These are phyloP conservation scores for Phalera bucephala DNA, from an alignment of 2,888 invertebrate genomes.

Conservation along the genomic window DNA sequence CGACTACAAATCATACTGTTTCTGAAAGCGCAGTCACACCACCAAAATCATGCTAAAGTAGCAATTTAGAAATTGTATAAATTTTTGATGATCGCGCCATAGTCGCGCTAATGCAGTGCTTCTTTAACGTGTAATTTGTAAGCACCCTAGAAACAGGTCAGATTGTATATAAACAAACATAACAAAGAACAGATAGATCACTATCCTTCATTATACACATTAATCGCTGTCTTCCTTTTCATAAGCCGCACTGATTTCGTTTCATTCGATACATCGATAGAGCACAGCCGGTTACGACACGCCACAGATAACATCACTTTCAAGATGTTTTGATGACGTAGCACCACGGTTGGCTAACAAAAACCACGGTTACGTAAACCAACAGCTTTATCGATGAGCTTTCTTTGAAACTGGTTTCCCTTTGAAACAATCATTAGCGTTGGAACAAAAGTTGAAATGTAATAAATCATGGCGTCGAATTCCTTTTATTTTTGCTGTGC, in stretches of 20 bases:
- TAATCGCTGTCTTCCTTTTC: conserved; percentile 22
- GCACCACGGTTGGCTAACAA: conserved; percentile 50
- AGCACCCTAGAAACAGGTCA: too few relatives aligned
- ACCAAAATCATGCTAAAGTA: too few relatives aligned
- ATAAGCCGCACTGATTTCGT: conserved; percentile 41
- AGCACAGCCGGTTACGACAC: conserved; percentile 64
- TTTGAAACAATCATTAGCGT: conserved; percentile 14
- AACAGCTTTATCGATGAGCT: conserved; percentile 47
- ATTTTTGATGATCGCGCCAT: too few relatives aligned
- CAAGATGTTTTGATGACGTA: conserved; percentile 68
- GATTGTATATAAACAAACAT: too few relatives aligned
- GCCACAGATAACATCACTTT: conserved; percentile 65
- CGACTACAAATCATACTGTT: too few relatives aligned
- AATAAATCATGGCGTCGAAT: not conserved
- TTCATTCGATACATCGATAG: conserved; percentile 48
- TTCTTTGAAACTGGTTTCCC: conserved; percentile 44
- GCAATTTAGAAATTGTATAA: too few relatives aligned
- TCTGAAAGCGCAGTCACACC: too few relatives aligned
- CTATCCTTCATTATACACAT: too few relatives aligned
- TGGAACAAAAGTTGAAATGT: not conserved
- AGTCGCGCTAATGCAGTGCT: too few relatives aligned
- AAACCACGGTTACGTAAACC: conserved; percentile 64
- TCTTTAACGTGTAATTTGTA: too few relatives aligned
- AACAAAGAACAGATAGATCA: too few relatives aligned
- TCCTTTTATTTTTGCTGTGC: not conserved